Evolutionary conservation across 1,140 invertebrate genomes (phyloP).

Genomic region (Drosophila seguyi): DNA sequence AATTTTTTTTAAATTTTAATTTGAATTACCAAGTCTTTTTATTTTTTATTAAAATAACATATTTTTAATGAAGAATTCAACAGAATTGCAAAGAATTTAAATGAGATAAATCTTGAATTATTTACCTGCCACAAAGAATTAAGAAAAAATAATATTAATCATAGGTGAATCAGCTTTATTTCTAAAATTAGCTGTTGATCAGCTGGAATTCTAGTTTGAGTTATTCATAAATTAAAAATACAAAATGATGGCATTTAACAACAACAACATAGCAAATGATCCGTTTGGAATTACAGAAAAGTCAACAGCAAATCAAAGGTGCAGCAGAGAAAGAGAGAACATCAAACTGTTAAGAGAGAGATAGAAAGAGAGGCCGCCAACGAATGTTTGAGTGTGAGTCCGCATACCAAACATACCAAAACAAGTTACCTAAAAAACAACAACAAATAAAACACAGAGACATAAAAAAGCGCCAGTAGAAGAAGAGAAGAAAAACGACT

Average conservation of each 20-base stretch:
- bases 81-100: no score
- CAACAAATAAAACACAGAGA: not conserved
- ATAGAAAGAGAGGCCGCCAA: not conserved
- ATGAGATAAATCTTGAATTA: not conserved
- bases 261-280: not conserved
- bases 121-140: not conserved
- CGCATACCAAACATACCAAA: constrained; percentile 69
- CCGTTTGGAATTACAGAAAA: constrained; percentile 3
- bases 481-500: constrained; percentile 35
- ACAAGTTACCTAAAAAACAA: constrained; percentile 40
- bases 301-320: constrained; percentile 5
- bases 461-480: not conserved
- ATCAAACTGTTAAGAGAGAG: not conserved
- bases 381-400: constrained; percentile 16
- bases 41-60: no score
- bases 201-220: not conserved
- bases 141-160: not conserved
- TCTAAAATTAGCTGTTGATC: constrained; percentile 1
- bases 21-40: no score
- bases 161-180: not conserved
- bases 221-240: constrained; percentile 12
- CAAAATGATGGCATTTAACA: constrained; percentile 4
- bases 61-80: no score
- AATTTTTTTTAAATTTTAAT: no score
- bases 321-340: constrained; percentile 23